phyloP scores from a whole-genome alignment of 1,140 invertebrate species.

The Mya arenaria region DNA sequence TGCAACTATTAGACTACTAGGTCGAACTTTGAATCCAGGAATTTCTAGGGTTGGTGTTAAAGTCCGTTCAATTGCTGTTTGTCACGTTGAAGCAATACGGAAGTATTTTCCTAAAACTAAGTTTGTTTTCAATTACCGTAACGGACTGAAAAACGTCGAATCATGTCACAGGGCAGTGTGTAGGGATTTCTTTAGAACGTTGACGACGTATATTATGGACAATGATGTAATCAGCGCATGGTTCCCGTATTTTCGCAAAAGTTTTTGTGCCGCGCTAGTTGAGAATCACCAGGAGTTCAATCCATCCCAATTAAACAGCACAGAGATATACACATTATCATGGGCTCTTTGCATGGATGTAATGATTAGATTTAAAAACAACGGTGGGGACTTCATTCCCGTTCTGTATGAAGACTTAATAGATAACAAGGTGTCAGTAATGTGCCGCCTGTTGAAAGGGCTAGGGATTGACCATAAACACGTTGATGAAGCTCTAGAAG shows the following conservation, averaged over 20 bases:
- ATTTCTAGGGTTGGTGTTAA: background rate
- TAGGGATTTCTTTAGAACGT: background rate
- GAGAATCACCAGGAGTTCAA: background rate
- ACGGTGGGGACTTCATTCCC: background rate
- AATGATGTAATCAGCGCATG: background rate
- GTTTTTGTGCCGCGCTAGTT: constrained; percentile 12
- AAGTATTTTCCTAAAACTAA: background rate
- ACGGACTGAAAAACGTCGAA: constrained; percentile 4
- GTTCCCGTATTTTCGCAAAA: constrained; percentile 18
- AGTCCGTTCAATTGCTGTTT: background rate
- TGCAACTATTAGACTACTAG: constrained; percentile 2
- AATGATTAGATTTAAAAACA: background rate
- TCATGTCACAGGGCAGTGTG: constrained; percentile 14
- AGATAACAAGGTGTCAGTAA: background rate
- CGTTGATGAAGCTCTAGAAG: background rate
- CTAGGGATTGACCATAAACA: constrained; percentile 1
- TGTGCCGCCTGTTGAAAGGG: background rate
- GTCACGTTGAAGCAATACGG: background rate
- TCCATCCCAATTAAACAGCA: background rate
- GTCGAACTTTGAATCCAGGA: background rate
- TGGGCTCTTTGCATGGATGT: constrained; percentile 5
- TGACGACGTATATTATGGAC: constrained; percentile 20
- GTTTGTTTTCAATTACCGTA: constrained; percentile 5
- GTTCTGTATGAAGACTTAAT: constrained; percentile 27
- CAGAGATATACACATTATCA: background rate